Evolutionary conservation across 2,113 vertebrate genomes (phyloP).

Genomic region (Chelonoidis abingdonii): DNA sequence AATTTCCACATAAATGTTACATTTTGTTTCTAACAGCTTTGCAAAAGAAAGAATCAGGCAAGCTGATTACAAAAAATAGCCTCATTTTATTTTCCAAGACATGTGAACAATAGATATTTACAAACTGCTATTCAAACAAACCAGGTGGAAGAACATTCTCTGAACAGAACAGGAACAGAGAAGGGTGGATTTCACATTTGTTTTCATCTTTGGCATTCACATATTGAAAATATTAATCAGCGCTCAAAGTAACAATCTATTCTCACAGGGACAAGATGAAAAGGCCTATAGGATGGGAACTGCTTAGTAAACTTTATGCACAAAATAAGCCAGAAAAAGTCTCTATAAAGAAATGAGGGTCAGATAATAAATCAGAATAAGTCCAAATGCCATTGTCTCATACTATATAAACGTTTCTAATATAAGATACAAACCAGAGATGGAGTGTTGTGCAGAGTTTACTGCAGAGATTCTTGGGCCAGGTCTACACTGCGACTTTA

Average conservation of each 20-base stretch:
- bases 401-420: neutral
- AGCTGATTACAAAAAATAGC: neutral
- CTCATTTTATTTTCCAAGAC: neutral
- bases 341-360: neutral
- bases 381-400: neutral
- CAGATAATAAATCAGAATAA: slow-evolving; percentile 11
- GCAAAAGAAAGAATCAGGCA: neutral
- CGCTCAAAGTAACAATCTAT: neutral
- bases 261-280: neutral
- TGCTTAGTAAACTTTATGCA: neutral
- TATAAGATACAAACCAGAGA: neutral
- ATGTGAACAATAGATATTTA: neutral
- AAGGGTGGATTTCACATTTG: too few species aligned
- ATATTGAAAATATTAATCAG: slow-evolving; percentile 1
- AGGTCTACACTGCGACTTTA: too few species aligned
- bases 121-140: neutral
- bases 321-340: neutral
- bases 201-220: too few species aligned
- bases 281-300: neutral
- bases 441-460: neutral
- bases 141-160: neutral
- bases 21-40: neutral
- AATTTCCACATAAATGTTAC: neutral
- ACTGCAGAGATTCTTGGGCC: neutral
- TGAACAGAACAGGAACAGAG: neutral